Evolutionary conservation across 2,113 vertebrate genomes (phyloP), one percentile per base, ranked within the genome.

Genomic region (Dendropsophus ebraccatus): DNA sequence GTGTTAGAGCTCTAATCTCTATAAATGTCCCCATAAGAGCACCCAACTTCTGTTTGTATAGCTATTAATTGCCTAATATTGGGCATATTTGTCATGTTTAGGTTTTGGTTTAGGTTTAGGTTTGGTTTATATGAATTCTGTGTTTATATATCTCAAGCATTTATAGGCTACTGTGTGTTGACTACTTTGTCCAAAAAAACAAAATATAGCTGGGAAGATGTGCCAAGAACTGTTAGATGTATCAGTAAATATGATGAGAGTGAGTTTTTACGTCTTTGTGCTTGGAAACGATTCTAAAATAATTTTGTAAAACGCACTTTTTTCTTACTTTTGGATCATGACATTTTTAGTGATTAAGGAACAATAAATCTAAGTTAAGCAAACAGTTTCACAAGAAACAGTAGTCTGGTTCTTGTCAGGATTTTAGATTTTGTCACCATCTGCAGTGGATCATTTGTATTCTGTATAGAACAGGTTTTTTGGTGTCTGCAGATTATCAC

Each of bases 371-470:
- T 54, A 54, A 16, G 1, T 77, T 21, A 13, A 28, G 8, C 10
- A 77, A 54, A 47, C 16, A 54, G 49, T 35, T 54, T 35, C 25
- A 54, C 50, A 54, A 54, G 50, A 47, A 77, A 81, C 4, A 62
- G 32, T 25, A 17, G 6, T 23, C 35, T 81, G 78, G 32, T 17
- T 62, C 23, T 41, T 17, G 7, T 81, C 78, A 41, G 13, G 78
- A 16, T 19, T 37, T 7, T 58, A 32, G 14, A 32, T 67, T 30
- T 30, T 81, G 52, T 81, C 78, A 62, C 56, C 54, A 62, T 81
- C 78, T 62, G 54, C 54, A 25, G 32, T 45, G 37, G 28, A 82
- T 82, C 28, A 69, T 70, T 81, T 67, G 41, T 70, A 49, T 69
- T 69, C 45, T 82, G 41, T 14, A 69, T 52, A 23, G 19, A 47